phyloP scores from a whole-genome alignment of 2,797 vertebrate species.

The Sebastes steindachneri region DNA sequence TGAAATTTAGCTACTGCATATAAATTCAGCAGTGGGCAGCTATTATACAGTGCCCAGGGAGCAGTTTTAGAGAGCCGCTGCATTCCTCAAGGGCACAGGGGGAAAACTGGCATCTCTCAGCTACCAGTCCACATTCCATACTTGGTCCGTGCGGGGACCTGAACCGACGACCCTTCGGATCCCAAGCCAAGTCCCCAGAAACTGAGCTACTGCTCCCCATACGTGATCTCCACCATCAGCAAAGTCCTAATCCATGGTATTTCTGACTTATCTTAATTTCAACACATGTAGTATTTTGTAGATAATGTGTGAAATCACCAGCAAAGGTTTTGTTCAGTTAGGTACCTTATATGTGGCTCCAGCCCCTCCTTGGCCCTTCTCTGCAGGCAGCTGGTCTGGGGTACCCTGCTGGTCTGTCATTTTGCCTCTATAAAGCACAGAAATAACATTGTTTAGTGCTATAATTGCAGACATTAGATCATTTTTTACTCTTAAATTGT shows the following conservation, averaged over 20 bases:
- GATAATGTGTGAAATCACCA: neutral
- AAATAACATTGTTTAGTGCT: neutral
- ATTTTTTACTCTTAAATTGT: neutral
- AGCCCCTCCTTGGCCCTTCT: constrained; percentile 86
- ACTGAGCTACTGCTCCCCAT: too few relatives aligned
- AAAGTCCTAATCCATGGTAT: neutral
- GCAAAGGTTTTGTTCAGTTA: neutral
- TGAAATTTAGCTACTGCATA: too few relatives aligned
- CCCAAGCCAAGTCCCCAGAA: too few relatives aligned
- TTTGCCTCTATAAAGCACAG: constrained; percentile 51
- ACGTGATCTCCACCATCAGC: neutral
- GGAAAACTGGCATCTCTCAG: too few relatives aligned
- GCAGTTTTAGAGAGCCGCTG: too few relatives aligned
- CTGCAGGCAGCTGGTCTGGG: constrained; percentile 87
- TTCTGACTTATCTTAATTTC: neutral
- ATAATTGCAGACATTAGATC: neutral
- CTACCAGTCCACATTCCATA: too few relatives aligned
- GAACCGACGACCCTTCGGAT: too few relatives aligned
- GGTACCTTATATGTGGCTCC: constrained; percentile 88
- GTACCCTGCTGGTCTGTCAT: constrained; percentile 89
- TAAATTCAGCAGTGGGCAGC: too few relatives aligned
- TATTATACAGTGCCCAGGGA: too few relatives aligned
- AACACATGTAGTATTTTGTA: neutral
- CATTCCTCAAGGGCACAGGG: too few relatives aligned
- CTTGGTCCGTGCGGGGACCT: too few relatives aligned